Evolutionary conservation across 2,797 vertebrate species (phyloP).

Genomic region (Hozukius guyotensis): DNA sequence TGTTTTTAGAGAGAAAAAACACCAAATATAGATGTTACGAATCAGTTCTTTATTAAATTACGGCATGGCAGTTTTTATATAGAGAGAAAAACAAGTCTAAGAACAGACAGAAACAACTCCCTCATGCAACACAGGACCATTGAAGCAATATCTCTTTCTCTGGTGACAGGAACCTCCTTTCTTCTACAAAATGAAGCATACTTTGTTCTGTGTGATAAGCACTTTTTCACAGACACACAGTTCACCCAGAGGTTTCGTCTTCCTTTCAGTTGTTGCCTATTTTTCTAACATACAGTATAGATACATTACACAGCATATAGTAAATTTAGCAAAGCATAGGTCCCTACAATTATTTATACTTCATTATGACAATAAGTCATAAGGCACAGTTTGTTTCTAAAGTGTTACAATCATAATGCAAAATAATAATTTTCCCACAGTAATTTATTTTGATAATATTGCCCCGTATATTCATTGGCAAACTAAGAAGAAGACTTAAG

Average conservation of each 20-base stretch:
- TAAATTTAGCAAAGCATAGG: background rate
- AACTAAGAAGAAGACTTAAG: background rate
- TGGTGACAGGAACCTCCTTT: background rate
- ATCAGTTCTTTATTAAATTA: background rate
- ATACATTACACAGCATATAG: background rate
- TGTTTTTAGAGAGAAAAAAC: background rate
- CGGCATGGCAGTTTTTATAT: background rate
- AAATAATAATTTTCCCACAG: background rate
- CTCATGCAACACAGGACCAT: no score
- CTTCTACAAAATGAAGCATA: background rate
- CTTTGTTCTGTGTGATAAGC: background rate
- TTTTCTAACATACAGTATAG: background rate
- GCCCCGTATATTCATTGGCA: background rate
- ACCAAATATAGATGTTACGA: background rate
- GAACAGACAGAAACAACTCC: no score
- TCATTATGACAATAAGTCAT: background rate
- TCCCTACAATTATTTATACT: background rate
- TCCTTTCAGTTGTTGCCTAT: no score
- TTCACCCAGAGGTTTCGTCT: no score
- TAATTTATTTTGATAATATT: background rate
- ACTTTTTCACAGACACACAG: no score
- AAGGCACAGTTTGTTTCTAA: background rate
- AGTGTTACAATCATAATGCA: background rate
- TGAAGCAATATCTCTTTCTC: no score
- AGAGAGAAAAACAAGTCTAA: background rate